Percentiles rank a stretch among this genome's conserved stretches.
phyloP scores from a whole-genome alignment of 2,888 invertebrate genomes.

The Actias luna region DNA sequence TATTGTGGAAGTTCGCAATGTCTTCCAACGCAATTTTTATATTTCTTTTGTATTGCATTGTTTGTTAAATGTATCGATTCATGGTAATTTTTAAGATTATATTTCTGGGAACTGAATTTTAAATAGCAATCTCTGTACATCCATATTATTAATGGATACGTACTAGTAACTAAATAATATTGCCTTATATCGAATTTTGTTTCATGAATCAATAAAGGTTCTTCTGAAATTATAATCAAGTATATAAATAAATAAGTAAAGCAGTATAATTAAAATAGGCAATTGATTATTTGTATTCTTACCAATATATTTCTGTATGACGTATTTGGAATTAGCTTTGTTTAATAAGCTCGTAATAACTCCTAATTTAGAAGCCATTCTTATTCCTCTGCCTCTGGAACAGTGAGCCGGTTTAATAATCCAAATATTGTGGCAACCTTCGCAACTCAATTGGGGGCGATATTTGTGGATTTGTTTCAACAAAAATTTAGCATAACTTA shows the following conservation, averaged over 20 bases:
- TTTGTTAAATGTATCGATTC: constrained; percentile 94
- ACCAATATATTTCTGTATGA: constrained; percentile 96
- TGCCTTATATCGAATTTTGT: constrained; percentile 96
- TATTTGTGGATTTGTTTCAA: constrained; percentile 81
- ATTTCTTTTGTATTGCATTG: constrained; percentile 92
- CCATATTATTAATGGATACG: constrained; percentile 91
- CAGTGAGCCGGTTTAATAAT: constrained; percentile 93
- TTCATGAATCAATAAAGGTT: constrained; percentile 89
- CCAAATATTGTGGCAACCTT: constrained; percentile 93
- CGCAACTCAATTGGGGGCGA: constrained; percentile 85
- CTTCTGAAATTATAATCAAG: constrained; percentile 79
- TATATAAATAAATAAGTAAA: not conserved
- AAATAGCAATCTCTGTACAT: constrained; percentile 93
- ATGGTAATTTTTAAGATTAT: constrained; percentile 88
- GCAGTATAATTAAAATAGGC: no score
- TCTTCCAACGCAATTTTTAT: constrained; percentile 76
- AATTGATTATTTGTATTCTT: constrained; percentile 34
- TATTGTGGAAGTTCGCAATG: constrained; percentile 85
- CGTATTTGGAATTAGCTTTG: constrained; percentile 84
- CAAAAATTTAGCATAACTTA: constrained; percentile 76
- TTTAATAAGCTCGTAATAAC: constrained; percentile 85
- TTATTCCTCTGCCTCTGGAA: constrained; percentile 91
- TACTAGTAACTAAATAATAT: constrained; percentile 92
- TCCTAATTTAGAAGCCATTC: constrained; percentile 87
- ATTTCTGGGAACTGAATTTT: constrained; percentile 92